Conservation (phyloP, 2,888 invertebrate genomes). For the Harpalus rubripes region DNA sequence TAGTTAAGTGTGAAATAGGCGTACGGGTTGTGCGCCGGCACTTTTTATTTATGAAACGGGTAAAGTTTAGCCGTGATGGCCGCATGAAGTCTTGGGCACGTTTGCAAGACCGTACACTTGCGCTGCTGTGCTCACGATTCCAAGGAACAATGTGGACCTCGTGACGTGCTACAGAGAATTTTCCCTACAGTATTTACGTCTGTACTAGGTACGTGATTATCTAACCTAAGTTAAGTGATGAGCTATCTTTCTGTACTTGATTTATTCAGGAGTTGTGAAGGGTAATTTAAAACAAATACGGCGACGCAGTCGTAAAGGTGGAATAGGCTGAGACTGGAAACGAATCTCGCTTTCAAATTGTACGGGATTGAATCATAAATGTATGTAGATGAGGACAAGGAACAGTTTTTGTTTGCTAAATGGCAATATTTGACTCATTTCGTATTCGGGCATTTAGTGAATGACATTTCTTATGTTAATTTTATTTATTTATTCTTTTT, state of each 20-base stretch:
- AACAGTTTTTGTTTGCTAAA: slow-evolving; percentile 53
- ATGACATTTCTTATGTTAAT: slow-evolving; percentile 47
- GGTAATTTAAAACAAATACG: slow-evolving; percentile 54
- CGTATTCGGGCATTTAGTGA: slow-evolving; percentile 37
- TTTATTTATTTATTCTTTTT: slow-evolving; percentile 54
- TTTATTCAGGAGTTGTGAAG: not conserved
- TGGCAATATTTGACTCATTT: slow-evolving; percentile 51
- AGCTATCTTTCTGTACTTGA: not conserved
- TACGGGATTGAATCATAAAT: slow-evolving; percentile 50
- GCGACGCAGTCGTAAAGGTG: slow-evolving; percentile 4
- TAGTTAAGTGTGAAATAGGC: slow-evolving; percentile 12
- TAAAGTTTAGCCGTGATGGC: slow-evolving; percentile 22
- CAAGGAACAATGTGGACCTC: not conserved
- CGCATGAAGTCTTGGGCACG: slow-evolving; percentile 20
- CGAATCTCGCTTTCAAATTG: slow-evolving; percentile 23
- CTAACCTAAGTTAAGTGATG: not conserved
- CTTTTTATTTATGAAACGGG: slow-evolving; percentile 56
- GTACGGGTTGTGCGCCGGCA: not conserved
- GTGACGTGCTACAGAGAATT: not conserved
- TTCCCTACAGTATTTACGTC: not conserved
- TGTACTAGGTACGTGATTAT: not conserved
- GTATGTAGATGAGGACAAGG: slow-evolving; percentile 41
- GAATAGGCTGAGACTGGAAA: not conserved
- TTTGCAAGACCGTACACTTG: not conserved
- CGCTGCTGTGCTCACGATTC: not conserved